A percentile compares a stretch with the other conserved stretches of the same genome.
These are phyloP conservation scores for Drosophila kambysellisi DNA, from an alignment of 2,888 invertebrate genomes.

Conservation along the genomic window DNA sequence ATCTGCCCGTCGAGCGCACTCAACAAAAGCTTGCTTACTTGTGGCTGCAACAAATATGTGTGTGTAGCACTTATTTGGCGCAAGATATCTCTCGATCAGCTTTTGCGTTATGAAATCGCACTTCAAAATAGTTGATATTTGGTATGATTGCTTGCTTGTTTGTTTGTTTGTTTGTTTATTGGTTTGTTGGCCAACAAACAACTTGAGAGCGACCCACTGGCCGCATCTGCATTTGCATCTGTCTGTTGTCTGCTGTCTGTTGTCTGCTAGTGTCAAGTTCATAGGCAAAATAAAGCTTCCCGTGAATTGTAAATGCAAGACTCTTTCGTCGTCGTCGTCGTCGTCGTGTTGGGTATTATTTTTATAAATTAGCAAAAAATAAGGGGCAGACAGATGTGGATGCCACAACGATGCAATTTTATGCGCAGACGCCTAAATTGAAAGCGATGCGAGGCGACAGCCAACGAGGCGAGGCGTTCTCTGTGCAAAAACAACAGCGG, in stretches of 20 bases:
- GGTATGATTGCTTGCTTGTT: constrained; percentile 11
- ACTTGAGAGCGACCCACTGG: constrained; percentile 45
- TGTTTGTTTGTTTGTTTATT: constrained; percentile 3
- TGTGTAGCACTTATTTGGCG: constrained; percentile 29
- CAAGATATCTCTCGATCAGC: constrained; percentile 21
- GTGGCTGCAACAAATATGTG: constrained; percentile 13
- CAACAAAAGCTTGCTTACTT: neutral
- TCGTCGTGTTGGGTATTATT: constrained; percentile 61
- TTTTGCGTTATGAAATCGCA: constrained; percentile 54
- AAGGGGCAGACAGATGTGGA: constrained; percentile 41
- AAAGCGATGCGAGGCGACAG: constrained; percentile 73
- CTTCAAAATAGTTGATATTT: constrained; percentile 30
- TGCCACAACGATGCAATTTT: constrained; percentile 72
- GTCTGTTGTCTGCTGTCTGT: neutral
- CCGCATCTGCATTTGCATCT: constrained; percentile 16
- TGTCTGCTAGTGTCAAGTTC: constrained; percentile 58
- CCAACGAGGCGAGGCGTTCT: constrained; percentile 77
- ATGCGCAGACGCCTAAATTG: constrained; percentile 83
- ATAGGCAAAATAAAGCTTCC: constrained; percentile 27
- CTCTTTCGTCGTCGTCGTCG: constrained; percentile 37
- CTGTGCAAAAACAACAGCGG: constrained; percentile 8
- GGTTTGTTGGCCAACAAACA: constrained; percentile 53
- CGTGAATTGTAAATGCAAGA: neutral
- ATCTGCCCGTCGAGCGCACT: neutral
- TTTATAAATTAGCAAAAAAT: constrained; percentile 79